Evolutionary conservation across 1,140 invertebrate genomes (phyloP).

Genomic region (Eupristina koningsbergeri): DNA sequence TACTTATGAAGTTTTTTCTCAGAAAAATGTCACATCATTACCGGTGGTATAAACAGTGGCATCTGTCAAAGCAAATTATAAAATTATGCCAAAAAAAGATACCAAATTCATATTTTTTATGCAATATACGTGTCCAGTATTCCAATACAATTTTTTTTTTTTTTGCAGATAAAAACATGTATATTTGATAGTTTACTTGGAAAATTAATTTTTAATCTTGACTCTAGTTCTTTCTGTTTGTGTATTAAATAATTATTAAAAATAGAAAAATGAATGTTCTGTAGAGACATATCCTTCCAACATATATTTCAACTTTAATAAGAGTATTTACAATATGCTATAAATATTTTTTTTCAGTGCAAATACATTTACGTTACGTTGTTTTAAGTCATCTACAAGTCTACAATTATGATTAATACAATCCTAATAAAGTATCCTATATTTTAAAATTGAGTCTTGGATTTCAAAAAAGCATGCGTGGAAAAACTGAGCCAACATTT

Average conservation of each 20-base stretch:
- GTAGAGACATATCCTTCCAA: not conserved
- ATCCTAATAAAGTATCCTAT: too few species aligned
- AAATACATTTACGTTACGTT: too few species aligned
- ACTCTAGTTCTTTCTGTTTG: too few species aligned
- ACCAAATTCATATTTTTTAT: not conserved
- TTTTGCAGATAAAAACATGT: too few species aligned
- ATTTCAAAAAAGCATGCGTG: not conserved
- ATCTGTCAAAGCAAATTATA: conserved; percentile 18
- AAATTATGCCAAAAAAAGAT: not conserved
- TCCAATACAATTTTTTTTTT: not conserved
- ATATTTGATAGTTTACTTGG: too few species aligned
- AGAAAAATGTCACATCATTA: not conserved
- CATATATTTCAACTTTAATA: not conserved
- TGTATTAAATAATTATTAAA: too few species aligned
- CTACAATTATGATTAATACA: too few species aligned
- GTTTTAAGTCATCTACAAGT: too few species aligned
- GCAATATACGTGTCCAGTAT: not conserved
- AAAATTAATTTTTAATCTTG: too few species aligned
- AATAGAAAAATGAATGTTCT: too few species aligned
- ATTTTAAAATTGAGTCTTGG: not conserved
- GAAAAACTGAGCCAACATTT: not conserved
- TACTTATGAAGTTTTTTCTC: not conserved
- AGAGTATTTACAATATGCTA: not conserved
- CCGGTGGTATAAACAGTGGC: not conserved
- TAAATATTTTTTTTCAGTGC: too few species aligned